These are phyloP conservation scores for Metopia argyrocephala DNA, from an alignment of 2,888 invertebrate genomes.

Conservation along the genomic window DNA sequence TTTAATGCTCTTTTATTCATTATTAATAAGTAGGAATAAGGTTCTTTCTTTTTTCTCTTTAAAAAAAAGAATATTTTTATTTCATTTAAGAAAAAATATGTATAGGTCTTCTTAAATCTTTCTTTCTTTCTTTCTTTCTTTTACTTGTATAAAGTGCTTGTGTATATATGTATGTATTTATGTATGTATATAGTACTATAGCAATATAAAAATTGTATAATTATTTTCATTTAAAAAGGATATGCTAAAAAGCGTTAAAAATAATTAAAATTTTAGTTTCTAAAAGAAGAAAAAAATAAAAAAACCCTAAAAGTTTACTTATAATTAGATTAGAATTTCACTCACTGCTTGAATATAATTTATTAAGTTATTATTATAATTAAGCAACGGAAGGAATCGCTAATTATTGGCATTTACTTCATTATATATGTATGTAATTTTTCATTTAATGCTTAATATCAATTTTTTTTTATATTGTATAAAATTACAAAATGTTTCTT, in stretches of 20 bases:
- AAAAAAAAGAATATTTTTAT: constrained; percentile 40
- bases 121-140: constrained; percentile 14
- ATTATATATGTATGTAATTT: constrained; percentile 18
- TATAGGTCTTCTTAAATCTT: too few relatives aligned
- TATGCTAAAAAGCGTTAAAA: constrained; percentile 67
- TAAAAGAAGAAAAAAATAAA: constrained; percentile 43
- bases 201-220: too few relatives aligned
- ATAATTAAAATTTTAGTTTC: constrained; percentile 40
- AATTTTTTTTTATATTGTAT: constrained; percentile 36
- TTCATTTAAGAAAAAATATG: constrained; percentile 47
- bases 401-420: constrained; percentile 67
- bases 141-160: not conserved
- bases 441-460: constrained; percentile 31
- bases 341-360: constrained; percentile 64
- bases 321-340: constrained; percentile 67
- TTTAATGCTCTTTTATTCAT: constrained; percentile 41
- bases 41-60: constrained; percentile 34
- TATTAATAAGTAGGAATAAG: constrained; percentile 60
- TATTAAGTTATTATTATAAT: constrained; percentile 57
- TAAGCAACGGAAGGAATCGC: constrained; percentile 70
- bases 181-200: too few relatives aligned
- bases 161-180: constrained; percentile 3
- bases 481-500: constrained; percentile 53
- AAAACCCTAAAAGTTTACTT: constrained; percentile 58
- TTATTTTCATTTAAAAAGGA: constrained; percentile 50